Evolutionary conservation across 2,113 vertebrate species (phyloP).

Genomic region (Physeter macrocephalus): DNA sequence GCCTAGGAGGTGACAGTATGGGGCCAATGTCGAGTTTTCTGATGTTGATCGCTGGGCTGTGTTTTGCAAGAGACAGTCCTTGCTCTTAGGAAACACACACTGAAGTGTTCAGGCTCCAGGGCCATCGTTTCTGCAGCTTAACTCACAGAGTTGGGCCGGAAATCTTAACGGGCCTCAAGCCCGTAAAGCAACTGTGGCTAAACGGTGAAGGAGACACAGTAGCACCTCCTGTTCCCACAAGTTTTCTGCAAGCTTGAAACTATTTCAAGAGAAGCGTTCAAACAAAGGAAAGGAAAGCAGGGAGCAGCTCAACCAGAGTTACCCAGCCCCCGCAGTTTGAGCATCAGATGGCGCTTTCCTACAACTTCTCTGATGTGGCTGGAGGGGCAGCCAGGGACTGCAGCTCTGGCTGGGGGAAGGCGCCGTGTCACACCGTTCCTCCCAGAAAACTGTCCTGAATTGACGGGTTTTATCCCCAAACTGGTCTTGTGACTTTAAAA

Average conservation of each 20-base stretch:
- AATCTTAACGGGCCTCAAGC: rapidly evolving
- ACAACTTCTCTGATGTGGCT: background rate
- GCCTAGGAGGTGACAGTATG: background rate
- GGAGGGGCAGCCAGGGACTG: rapidly evolving
- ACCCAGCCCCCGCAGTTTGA: too few species aligned
- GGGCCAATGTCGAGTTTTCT: rapidly evolving
- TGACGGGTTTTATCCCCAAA: background rate
- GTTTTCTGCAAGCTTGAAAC: background rate
- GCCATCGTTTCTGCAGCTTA: background rate
- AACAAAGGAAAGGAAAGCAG: background rate
- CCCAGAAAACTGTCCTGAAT: background rate
- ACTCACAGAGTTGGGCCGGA: background rate
- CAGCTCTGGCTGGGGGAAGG: background rate
- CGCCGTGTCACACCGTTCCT: rapidly evolving
- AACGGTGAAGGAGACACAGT: rapidly evolving
- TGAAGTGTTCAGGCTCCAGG: background rate
- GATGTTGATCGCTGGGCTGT: background rate
- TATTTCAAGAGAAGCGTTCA: background rate
- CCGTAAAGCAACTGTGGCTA: background rate
- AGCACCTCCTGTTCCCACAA: rapidly evolving
- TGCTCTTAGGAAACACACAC: background rate
- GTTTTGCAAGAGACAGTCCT: background rate
- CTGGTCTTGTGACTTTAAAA: background rate
- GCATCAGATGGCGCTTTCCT: background rate
- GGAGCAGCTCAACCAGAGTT: rapidly evolving